Evolutionary conservation across 2,113 vertebrate species (phyloP), one percentile per base, ranked within the genome.

Genomic region (Falcunculus frontatus): DNA sequence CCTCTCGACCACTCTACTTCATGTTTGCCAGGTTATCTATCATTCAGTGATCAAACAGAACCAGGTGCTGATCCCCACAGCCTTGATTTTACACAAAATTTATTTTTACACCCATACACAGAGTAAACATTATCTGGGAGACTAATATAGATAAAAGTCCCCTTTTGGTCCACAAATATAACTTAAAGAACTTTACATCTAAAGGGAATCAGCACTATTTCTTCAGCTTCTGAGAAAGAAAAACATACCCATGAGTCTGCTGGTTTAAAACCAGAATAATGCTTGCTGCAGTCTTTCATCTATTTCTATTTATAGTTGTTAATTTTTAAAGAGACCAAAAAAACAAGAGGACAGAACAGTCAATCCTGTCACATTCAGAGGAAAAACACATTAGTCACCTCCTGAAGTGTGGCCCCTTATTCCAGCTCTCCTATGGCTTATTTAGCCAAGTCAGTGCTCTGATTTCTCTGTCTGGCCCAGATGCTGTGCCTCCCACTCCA

Each of bases 241-340:
- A 95, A 89, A 44, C 0, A 4, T 53, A n/a, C 4, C 35, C 22
- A 70, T 35, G 56, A 86, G 57, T 75, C 62, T 73, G 33, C 42
- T 10, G 0, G 3, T 49, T 89, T 60, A 25, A 93, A 92, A 81
- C 56, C 32, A 75, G 55, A 67, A 63, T 81, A 41, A 22, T 52
- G 33, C 11, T 65, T 41, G 37, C 42, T 89, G 21, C 30, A 82
- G 11, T 73, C 75, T 89, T 91, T 76, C 62, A 69, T 73, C 62
- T 82, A 49, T 79, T 89, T 84, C 87, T 94, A 93, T 91, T 87
- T 78, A 85, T n/a, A 91, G 37, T 23, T 89, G 69, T 89, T 89
- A 93, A 96, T 94, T 96, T 96, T 96, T 95, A 89, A 97, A 96
- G 59, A 91, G 74, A 85, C 37, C 46, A 68, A 91, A 91, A 64